Evolutionary conservation across 37 sponge, comb jelly and placozoan genomes (phyloP).

Genomic region (Theonella swinhoei): DNA sequence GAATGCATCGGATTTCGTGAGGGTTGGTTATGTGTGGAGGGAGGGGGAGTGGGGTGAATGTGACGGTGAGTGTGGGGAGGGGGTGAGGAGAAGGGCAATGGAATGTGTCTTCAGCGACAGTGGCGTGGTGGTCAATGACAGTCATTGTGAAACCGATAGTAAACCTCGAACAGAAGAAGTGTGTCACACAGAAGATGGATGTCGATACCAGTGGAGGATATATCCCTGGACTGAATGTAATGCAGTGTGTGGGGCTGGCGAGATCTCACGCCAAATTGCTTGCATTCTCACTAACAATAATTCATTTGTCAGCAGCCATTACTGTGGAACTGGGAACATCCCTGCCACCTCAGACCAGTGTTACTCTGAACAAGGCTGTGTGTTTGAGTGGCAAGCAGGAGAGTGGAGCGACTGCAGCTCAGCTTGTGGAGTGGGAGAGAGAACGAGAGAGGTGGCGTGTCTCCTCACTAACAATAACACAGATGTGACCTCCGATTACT

Average conservation of each 20-base stretch:
- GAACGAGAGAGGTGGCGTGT: not conserved
- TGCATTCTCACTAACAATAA: not conserved
- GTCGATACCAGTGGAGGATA: not conserved
- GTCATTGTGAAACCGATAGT: not conserved
- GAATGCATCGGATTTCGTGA: not conserved
- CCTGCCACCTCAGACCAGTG: not conserved
- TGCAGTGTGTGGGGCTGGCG: not conserved
- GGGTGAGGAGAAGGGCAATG: not conserved
- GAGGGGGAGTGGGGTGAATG: conserved; percentile 22
- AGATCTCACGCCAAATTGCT: not conserved
- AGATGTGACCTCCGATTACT: not conserved
- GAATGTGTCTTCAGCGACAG: not conserved
- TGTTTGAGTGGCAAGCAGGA: not conserved
- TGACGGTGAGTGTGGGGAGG: conserved; percentile 22
- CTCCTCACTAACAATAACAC: not conserved
- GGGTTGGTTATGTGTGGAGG: conserved; percentile 9
- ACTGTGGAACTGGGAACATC: not conserved
- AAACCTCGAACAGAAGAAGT: not conserved
- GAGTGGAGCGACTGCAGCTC: not conserved
- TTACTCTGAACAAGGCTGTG: not conserved
- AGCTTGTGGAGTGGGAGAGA: not conserved
- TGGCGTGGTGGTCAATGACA: not conserved
- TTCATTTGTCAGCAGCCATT: not conserved
- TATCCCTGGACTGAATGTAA: not conserved
- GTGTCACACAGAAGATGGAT: not conserved